Base-by-base conservation (phyloP, 2,113 vertebrate genomes). In the Leucoraja erinaceus region DNA sequence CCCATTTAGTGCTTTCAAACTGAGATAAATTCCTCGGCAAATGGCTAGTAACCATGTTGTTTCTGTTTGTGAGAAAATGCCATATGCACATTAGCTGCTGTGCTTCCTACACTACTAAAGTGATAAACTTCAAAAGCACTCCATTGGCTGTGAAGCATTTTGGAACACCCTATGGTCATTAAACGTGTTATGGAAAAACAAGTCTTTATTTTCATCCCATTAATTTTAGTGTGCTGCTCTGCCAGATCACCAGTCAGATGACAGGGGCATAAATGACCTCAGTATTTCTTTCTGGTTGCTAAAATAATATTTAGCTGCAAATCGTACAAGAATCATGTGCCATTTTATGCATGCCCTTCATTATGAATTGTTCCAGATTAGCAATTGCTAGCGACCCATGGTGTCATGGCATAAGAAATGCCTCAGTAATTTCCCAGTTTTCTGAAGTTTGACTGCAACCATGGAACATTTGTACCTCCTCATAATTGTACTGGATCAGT, bases 121-220 rank as follows among this genome's bases (percentile, higher is more conserved):
- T 84, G 4, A 61, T 61, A 84, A 11, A 61, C 10, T 84, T 83
- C 79, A 56, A 84, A 84, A 84, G 4, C 25, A 84, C 75, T 81
- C 56, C 47, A 25, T 81, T 56, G 78, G 47, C 47, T 81, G 38
- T 81, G 54, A 25, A 56, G 47, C 20, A 22, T 54, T 56, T 81
- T 25, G 47, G 78, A 22, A 54, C 47, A 22, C 47, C 47, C 38
- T 81, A 4, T 54, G 78, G 33, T 81, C 16, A 8, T 81, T 38
- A 47, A 81, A 81, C 6, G 78, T 8, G 6, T 8, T 20, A 81
- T 81, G 18, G 38, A 81, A 81, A 81, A 18, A 14, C 33, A 79
- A 79, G 77, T 47, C 77, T 79, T 79, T 79, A 38, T 83, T 84
- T 84, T 61, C 81, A 28, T 84, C 11, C 81, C 78, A 81, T 81